Percentiles rank a stretch among this genome's conserved stretches.
phyloP scores from a whole-genome alignment of 2,888 invertebrate genomes.

The Sussaba pulchella region DNA sequence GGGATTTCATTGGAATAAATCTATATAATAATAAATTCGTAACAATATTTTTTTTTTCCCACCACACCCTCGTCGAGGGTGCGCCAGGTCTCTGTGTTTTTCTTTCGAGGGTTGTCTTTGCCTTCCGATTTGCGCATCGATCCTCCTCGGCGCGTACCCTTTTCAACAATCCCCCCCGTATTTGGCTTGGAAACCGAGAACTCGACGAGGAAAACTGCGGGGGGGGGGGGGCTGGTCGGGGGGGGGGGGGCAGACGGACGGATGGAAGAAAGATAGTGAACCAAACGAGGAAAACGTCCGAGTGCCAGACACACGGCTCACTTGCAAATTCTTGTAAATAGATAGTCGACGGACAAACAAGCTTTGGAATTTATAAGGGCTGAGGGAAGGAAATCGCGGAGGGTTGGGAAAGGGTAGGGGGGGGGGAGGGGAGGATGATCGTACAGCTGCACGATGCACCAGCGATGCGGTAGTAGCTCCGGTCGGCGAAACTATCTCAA shows the following conservation, averaged over 20 bases:
- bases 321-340: constrained; percentile 65
- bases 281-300: constrained; percentile 44
- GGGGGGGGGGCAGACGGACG: constrained; percentile 12
- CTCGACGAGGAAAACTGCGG: too few species aligned
- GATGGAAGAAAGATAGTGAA: constrained; percentile 39
- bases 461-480: too few species aligned
- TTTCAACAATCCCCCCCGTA: constrained; percentile 26
- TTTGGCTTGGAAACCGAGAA: constrained; percentile 36
- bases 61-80: constrained; percentile 12
- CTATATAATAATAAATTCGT: background rate
- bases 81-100: constrained; percentile 17
- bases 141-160: constrained; percentile 34
- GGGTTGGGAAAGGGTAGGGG: too few species aligned
- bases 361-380: constrained; percentile 56
- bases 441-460: constrained; percentile 23
- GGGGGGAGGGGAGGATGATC: too few species aligned
- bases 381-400: too few species aligned
- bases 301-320: constrained; percentile 60
- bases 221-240: constrained; percentile 10
- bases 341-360: constrained; percentile 61
- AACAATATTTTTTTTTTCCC: constrained; percentile 6
- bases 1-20: background rate
- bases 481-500: constrained; percentile 46
- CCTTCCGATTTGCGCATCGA: constrained; percentile 47
- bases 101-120: background rate